Conservation (phyloP, 2,888 invertebrate genomes). For the Trissolcus japonicus region DNA sequence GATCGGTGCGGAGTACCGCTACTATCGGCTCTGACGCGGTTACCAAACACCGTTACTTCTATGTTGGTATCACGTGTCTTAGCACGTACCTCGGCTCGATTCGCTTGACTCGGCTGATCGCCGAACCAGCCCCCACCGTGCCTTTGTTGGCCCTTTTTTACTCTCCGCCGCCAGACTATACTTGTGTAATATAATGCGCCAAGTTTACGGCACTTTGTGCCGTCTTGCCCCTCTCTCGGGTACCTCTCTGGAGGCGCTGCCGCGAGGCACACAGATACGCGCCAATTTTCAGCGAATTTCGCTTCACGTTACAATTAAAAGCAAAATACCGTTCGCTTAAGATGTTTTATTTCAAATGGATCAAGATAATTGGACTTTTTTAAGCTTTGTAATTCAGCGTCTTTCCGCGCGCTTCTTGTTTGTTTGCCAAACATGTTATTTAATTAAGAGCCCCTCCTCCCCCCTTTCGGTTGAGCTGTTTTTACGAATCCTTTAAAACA, state of each 20-base stretch:
- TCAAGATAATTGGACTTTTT: no score
- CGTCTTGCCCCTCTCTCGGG: not conserved
- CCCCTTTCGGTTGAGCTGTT: no score
- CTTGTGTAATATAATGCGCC: constrained; percentile 50
- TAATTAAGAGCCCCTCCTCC: no score
- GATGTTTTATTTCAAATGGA: no score
- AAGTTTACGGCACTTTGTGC: constrained; percentile 50
- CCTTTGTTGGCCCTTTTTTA: constrained; percentile 39
- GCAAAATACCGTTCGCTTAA: constrained; percentile 30
- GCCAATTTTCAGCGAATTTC: constrained; percentile 42
- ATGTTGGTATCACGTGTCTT: constrained; percentile 70
- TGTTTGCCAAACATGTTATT: no score
- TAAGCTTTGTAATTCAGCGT: not conserved
- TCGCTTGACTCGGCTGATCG: constrained; percentile 47
- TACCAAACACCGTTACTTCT: constrained; percentile 73
- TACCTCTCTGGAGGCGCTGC: constrained; percentile 5
- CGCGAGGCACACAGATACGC: constrained; percentile 31
- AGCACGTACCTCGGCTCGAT: constrained; percentile 60
- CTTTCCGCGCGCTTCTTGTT: no score
- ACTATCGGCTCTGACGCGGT: constrained; percentile 74
- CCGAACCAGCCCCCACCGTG: constrained; percentile 42
- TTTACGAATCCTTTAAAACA: no score
- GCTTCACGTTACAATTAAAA: constrained; percentile 47
- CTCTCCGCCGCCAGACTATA: constrained; percentile 39
- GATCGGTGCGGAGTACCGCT: constrained; percentile 74